A percentile compares a stretch with the other conserved stretches of the same genome.
phyloP scores from a whole-genome alignment of 2,113 vertebrate species.

The Bufo bufo region DNA sequence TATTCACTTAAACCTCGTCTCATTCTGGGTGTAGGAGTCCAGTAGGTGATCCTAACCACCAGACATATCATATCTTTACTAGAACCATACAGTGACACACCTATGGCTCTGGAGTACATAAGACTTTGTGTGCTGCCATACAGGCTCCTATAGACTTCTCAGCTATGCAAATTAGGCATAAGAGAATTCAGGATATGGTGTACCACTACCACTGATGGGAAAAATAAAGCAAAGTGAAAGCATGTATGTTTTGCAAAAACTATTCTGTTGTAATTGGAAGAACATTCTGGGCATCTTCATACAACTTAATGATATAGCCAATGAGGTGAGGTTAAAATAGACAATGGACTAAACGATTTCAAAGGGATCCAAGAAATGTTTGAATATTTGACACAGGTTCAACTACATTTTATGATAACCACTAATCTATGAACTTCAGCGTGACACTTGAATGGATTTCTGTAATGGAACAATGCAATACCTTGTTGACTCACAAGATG shows the following conservation, averaged over 20 bases:
- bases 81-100: no score
- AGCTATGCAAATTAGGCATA: no score
- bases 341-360: conserved; percentile 22
- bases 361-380: background rate
- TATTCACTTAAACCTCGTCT: no score
- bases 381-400: conserved; percentile 39
- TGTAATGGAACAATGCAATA: conserved; percentile 40
- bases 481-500: conserved; percentile 51
- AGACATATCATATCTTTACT: no score
- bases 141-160: no score
- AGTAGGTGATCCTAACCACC: no score
- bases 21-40: no score
- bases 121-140: no score
- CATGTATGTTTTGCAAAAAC: background rate
- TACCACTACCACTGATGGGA: no score
- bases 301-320: background rate
- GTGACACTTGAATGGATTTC: conserved; percentile 32
- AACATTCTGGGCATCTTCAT: background rate
- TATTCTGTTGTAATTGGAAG: background rate
- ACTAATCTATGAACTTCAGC: conserved; percentile 28
- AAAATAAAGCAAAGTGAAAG: background rate
- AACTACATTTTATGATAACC: conserved; percentile 47
- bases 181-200: no score
- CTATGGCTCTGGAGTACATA: no score
- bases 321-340: background rate